These are phyloP conservation scores for Orchesellides sinensis DNA, from an alignment of 2,888 invertebrate species.

Conservation along the genomic window DNA sequence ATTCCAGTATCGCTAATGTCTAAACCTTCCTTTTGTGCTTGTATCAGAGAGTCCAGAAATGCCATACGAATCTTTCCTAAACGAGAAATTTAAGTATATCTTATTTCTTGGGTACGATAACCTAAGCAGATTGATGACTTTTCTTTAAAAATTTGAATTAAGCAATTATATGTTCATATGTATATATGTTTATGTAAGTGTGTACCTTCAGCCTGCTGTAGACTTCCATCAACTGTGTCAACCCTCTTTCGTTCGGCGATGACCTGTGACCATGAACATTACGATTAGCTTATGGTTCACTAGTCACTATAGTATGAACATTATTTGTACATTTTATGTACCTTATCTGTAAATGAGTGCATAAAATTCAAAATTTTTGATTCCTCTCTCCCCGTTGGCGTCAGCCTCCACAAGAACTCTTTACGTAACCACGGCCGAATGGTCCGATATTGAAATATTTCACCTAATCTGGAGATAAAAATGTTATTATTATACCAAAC, in stretches of 20 bases:
- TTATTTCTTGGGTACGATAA: too few species aligned
- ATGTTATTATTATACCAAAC: neutral
- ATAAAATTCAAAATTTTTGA: conserved; percentile 80
- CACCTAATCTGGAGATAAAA: conserved; percentile 33
- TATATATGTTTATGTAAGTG: too few species aligned
- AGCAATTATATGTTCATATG: too few species aligned
- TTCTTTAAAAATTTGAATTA: too few species aligned
- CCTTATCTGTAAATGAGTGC: conserved; percentile 81
- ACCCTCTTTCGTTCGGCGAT: conserved; percentile 43
- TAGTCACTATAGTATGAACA: neutral
- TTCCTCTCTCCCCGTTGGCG: conserved; percentile 81
- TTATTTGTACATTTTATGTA: conserved; percentile 71
- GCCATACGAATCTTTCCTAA: conserved; percentile 75
- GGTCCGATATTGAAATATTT: conserved; percentile 47
- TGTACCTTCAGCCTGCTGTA: too few species aligned
- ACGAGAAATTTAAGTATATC: too few species aligned
- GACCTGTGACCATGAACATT: conserved; percentile 24
- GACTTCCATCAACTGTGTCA: too few species aligned
- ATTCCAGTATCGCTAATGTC: conserved; percentile 85
- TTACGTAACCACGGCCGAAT: conserved; percentile 80
- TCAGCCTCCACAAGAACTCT: conserved; percentile 80
- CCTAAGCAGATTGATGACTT: too few species aligned
- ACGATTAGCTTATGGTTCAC: neutral
- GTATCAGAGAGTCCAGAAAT: conserved; percentile 79
- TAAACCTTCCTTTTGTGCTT: conserved; percentile 79